Evolutionary conservation across 2,797 vertebrate species (phyloP).

Genomic region (Muraenolepis orangiensis): DNA sequence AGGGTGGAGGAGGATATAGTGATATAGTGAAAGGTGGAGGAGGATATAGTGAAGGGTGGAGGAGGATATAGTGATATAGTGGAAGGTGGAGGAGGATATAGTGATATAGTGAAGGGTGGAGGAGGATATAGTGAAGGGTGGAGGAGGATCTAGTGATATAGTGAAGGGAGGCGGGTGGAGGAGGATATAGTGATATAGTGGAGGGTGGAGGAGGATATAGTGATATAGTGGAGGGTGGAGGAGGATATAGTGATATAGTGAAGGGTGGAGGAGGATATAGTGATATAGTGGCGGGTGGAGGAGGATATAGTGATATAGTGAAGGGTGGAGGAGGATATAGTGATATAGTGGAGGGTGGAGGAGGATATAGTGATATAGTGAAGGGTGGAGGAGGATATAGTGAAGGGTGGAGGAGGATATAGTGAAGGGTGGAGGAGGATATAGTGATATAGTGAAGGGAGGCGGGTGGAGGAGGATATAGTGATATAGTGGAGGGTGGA

Average conservation of each 20-base stretch:
- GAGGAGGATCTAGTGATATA: too few relatives aligned
- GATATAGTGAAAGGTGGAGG: too few relatives aligned
- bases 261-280: constrained; percentile 23
- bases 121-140: constrained; percentile 16
- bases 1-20: constrained; percentile 21
- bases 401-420: constrained; percentile 15
- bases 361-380: constrained; percentile 18
- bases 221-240: too few relatives aligned
- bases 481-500: too few relatives aligned
- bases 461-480: constrained; percentile 24
- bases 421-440: constrained; percentile 18
- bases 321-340: constrained; percentile 23
- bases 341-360: too few relatives aligned
- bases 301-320: constrained; percentile 18
- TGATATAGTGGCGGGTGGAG: too few relatives aligned
- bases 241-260: constrained; percentile 18
- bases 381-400: constrained; percentile 23
- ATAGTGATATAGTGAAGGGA: too few relatives aligned
- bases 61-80: constrained; percentile 19
- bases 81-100: constrained; percentile 24
- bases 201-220: constrained; percentile 23
- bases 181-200: constrained; percentile 18
- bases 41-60: constrained; percentile 13
- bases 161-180: too few relatives aligned
- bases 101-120: too few relatives aligned